These are phyloP conservation scores for Semnornis frantzii DNA, from an alignment of 2,113 vertebrate genomes.

Conservation along the genomic window DNA sequence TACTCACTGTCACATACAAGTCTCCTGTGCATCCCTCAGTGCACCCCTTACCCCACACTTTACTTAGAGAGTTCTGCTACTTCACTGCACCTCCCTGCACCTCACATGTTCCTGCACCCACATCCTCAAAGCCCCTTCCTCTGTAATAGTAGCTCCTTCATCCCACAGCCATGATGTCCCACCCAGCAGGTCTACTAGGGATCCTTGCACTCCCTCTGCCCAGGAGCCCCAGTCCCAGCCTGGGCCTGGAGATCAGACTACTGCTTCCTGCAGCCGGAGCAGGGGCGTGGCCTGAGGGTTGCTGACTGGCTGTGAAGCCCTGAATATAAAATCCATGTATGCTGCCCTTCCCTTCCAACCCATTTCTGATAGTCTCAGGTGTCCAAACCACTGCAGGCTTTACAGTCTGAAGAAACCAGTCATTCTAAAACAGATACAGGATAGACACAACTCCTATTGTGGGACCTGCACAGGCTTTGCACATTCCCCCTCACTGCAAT, in stretches of 20 bases:
- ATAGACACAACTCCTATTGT: background rate
- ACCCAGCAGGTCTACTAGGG: background rate
- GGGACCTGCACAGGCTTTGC: background rate
- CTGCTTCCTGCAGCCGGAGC: background rate
- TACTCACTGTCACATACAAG: background rate
- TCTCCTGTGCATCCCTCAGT: background rate
- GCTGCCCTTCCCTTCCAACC: background rate
- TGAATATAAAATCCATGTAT: rapidly evolving
- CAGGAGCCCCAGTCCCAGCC: rapidly evolving
- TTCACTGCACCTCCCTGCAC: background rate
- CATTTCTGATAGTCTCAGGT: background rate
- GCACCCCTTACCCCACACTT: background rate
- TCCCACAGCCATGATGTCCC: background rate
- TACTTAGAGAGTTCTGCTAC: background rate
- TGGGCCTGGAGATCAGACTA: background rate
- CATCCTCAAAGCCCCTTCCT: background rate
- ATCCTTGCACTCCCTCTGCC: background rate
- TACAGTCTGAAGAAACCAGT: background rate
- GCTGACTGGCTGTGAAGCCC: background rate
- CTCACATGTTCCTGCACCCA: rapidly evolving
- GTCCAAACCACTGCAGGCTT: background rate
- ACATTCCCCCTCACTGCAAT: background rate
- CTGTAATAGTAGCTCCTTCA: background rate
- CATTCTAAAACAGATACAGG: background rate
- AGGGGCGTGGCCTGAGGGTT: background rate